phyloP scores from a whole-genome alignment of 2,888 invertebrate species.

The Clanis bilineata region DNA sequence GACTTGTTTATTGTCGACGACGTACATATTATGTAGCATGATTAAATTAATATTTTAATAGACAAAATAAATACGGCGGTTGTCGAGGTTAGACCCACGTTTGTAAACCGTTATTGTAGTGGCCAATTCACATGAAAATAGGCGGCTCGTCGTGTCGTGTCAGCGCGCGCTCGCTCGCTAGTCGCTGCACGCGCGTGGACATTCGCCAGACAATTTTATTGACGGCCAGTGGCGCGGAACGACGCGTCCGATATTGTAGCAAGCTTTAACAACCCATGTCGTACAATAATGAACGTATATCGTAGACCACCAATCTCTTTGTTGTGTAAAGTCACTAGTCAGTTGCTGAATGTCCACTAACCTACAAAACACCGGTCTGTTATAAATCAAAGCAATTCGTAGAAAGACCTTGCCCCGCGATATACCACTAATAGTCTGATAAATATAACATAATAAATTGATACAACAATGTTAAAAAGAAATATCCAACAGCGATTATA shows the following conservation, averaged over 20 bases:
- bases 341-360: neutral
- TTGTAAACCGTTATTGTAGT: neutral
- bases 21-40: neutral
- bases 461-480: neutral
- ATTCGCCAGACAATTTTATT: conserved; percentile 1
- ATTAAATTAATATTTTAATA: neutral
- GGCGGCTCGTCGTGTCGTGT: neutral
- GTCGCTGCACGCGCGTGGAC: neutral
- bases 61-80: neutral
- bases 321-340: neutral
- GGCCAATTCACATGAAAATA: neutral
- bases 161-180: neutral
- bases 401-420: neutral
- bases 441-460: neutral
- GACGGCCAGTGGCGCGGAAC: conserved; percentile 1
- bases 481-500: neutral
- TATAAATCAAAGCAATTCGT: neutral
- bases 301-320: neutral
- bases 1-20: neutral
- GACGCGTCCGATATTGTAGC: neutral
- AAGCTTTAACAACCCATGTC: neutral
- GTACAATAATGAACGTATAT: neutral
- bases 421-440: neutral
- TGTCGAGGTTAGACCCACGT: neutral
- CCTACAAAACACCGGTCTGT: neutral